Base-by-base conservation (phyloP, 2,888 invertebrate species). In the Deilephila elpenor region DNA sequence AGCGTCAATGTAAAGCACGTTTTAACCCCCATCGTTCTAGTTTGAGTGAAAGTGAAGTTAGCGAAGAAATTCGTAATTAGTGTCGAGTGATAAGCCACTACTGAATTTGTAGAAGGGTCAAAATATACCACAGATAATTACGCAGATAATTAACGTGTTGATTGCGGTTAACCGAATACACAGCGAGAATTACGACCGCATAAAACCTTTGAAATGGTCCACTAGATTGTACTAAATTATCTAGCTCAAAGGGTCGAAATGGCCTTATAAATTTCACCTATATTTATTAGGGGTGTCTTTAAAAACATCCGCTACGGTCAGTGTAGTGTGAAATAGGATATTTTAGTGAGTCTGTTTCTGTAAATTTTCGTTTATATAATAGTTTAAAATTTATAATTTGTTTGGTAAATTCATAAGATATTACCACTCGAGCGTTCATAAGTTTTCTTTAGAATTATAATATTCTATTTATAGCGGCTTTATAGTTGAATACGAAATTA, bases 31-130 rank as follows among this genome's bases (percentile, higher is more conserved):
- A 75, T 73, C 70, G 73, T 73, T 73, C 75, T 78, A 71, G 74
- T 67, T 70, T 37, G 74, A 82, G 74, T 76, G 79, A 79, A 79
- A 86, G 82, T 82, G 78, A 83, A 84, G 77, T 84, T 51, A 81
- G 70, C 51, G 62, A 80, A 81, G 83, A 84, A 86, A 82, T 86
- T 84, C 56, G 78, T 84, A 86, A 86, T 86, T 86, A 86, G 80
- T 80, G 83, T 78, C 76, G 78, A 76, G 76, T 79, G 84, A 83
- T 85, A 85, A 84, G 83, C 80, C 77, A 71, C 70, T 73, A 60
- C 74, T 71, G 74, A 77, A 78, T 79, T 77, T 77, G 75, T 78
- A 78, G 78, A 82, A 61, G 67, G 75, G 76, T 71, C 78, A 76
- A 78, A 67, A 78, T 74, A 79, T 78, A 73, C 78, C 60, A 61